Conservation (phyloP, 2,888 invertebrate species). For the Cantharis lateralis region DNA sequence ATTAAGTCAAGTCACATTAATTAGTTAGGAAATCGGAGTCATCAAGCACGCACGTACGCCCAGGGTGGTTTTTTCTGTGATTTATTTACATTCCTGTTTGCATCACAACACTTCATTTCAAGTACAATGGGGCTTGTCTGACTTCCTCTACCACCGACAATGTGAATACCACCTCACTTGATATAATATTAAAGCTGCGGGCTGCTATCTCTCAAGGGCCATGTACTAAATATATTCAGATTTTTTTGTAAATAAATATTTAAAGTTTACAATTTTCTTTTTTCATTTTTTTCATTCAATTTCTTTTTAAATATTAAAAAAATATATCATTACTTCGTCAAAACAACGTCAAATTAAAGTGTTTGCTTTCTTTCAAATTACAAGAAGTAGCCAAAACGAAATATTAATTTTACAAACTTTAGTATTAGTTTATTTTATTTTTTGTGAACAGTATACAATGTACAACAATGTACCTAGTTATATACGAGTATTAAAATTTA, state of each 20-base stretch:
- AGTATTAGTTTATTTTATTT: no score
- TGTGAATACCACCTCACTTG: conserved; percentile 10
- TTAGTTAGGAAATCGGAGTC: conserved; percentile 17
- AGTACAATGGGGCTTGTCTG: conserved; percentile 20
- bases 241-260: conserved; percentile 18
- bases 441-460: no score
- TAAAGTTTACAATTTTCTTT: conserved; percentile 5
- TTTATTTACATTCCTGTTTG: conserved; percentile 26
- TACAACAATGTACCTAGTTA: no score
- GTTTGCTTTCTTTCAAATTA: no score
- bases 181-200: conserved; percentile 11
- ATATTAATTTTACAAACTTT: no score
- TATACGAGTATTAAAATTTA: no score
- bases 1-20: conserved; percentile 11
- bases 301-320: not conserved
- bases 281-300: not conserved
- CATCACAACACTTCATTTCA: conserved; percentile 22
- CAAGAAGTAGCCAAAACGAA: no score
- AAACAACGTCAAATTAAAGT: not conserved
- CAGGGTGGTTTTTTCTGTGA: conserved; percentile 11
- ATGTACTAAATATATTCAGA: conserved; percentile 11
- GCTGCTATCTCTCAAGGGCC: conserved; percentile 5
- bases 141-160: conserved; percentile 6
- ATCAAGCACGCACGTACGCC: conserved; percentile 7
- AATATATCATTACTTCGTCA: not conserved